These are phyloP conservation scores for Merodon equestris DNA, from an alignment of 2,888 invertebrate genomes.

Conservation along the genomic window DNA sequence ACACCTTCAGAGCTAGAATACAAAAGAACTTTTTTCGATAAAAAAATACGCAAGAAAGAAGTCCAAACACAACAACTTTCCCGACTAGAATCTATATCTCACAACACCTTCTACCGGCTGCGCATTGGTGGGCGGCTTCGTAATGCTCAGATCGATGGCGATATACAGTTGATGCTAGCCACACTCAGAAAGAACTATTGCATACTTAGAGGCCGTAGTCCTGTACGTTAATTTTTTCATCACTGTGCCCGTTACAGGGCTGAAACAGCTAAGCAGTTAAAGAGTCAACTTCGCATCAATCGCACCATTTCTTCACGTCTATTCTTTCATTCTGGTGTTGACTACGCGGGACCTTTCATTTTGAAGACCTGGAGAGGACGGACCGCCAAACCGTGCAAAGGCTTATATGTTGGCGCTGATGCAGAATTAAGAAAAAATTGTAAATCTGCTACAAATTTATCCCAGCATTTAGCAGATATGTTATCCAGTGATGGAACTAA, in stretches of 20 bases:
- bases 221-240: conserved; percentile 27
- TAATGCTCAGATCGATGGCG: conserved; percentile 39
- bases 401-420: conserved; percentile 38
- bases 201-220: too few relatives aligned
- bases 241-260: conserved; percentile 33
- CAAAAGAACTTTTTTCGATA: too few relatives aligned
- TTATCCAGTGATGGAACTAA: conserved; percentile 47
- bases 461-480: conserved; percentile 19
- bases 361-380: conserved; percentile 28
- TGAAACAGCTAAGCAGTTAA: conserved; percentile 26
- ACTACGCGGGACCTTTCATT: conserved; percentile 21
- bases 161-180: conserved; percentile 44
- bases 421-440: conserved; percentile 24
- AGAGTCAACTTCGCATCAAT: conserved; percentile 35
- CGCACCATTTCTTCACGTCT: conserved; percentile 34
- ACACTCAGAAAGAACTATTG: conserved; percentile 40
- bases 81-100: conserved; percentile 3
- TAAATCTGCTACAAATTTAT: conserved; percentile 19
- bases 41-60: conserved; percentile 20
- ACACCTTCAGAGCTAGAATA: conserved; percentile 16
- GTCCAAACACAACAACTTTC: conserved; percentile 26
- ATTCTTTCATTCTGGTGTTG: conserved; percentile 32
- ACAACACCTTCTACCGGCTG: conserved; percentile 30
- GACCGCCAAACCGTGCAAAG: conserved; percentile 28
- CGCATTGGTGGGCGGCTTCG: conserved; percentile 61